Conservation (phyloP, 2,113 vertebrate genomes). For the Takifugu bimaculatus region DNA sequence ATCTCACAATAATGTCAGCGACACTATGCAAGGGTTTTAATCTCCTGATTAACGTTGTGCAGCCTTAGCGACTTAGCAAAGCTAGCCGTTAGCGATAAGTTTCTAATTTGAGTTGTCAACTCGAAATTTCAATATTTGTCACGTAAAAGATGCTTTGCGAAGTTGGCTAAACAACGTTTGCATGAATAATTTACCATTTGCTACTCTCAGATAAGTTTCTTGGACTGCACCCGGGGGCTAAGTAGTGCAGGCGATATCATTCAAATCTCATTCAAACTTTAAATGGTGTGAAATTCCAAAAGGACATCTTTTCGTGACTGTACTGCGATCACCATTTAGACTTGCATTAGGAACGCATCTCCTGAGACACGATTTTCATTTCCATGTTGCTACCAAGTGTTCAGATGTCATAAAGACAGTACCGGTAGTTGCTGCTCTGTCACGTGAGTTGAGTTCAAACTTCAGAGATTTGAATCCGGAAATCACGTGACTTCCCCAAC, state of each 20-base stretch:
- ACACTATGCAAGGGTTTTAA: neutral
- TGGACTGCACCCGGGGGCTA: neutral
- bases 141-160: neutral
- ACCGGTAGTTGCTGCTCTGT: constrained; percentile 4
- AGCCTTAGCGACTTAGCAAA: constrained; percentile 8
- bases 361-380: neutral
- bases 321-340: no score
- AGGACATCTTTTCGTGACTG: no score
- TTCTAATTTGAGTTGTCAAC: neutral
- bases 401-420: no score
- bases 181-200: neutral
- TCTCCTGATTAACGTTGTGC: neutral
- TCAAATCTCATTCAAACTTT: neutral
- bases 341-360: no score
- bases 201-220: neutral
- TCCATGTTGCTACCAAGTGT: neutral
- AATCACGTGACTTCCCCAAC: constrained; percentile 3
- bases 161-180: no score
- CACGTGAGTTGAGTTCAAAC: constrained; percentile 39
- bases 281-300: neutral
- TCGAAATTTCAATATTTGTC: neutral
- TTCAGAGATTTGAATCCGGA: constrained; percentile 1
- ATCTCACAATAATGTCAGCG: fast-evolving
- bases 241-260: neutral
- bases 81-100: constrained; percentile 36